Conservation (phyloP, 1,140 invertebrate species). For the Drosophila truncata region DNA sequence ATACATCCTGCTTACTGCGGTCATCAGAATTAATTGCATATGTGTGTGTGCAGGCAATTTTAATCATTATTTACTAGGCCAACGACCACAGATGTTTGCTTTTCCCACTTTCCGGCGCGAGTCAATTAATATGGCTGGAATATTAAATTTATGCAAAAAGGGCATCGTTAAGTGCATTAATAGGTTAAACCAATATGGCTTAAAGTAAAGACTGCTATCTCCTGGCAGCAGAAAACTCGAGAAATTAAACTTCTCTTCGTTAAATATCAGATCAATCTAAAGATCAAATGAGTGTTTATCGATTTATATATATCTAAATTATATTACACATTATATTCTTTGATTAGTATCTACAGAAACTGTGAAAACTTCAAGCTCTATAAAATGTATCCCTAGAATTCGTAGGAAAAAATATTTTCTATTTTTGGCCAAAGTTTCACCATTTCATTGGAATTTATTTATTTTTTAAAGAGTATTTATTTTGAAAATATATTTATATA, state of each 20-base stretch:
- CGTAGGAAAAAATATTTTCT: too few species aligned
- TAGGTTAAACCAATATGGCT: not conserved
- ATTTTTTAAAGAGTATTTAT: too few species aligned
- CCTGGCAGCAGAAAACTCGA: not conserved
- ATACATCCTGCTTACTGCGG: constrained; percentile 12
- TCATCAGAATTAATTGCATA: constrained; percentile 14
- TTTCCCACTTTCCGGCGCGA: constrained; percentile 16
- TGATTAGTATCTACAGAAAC: too few species aligned
- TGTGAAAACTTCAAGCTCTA: too few species aligned
- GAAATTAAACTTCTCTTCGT: not conserved
- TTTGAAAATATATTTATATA: too few species aligned
- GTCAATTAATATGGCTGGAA: constrained; percentile 39
- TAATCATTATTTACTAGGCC: constrained; percentile 40
- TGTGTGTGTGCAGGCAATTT: constrained; percentile 2
- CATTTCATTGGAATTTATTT: too few species aligned
- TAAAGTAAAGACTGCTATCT: too few species aligned
- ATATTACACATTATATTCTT: too few species aligned
- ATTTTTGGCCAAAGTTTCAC: too few species aligned
- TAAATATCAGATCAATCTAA: not conserved
- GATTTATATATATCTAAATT: too few species aligned
- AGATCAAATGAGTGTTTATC: not conserved
- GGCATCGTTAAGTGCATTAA: constrained; percentile 39
- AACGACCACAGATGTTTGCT: constrained; percentile 32
- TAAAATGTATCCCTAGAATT: too few species aligned
- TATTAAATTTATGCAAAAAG: constrained; percentile 47